Percentiles rank a stretch among this genome's conserved stretches.
These are phyloP conservation scores for Catamblyrhynchus diadema DNA, from an alignment of 2,797 vertebrate species.

Conservation along the genomic window DNA sequence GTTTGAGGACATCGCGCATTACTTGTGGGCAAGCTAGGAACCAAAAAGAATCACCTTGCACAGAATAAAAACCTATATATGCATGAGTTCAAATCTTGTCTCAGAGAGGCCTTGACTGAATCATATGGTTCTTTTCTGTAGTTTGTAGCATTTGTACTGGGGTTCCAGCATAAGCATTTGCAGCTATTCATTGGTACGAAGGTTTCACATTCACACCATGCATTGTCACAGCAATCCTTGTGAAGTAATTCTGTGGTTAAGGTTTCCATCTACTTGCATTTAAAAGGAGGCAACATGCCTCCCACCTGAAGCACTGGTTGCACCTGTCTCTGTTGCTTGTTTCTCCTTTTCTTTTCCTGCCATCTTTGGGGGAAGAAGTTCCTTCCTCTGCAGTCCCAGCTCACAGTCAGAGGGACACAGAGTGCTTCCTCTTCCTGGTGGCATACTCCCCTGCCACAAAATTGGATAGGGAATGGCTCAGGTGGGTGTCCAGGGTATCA, in stretches of 20 bases:
- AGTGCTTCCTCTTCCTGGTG: slow-evolving; percentile 63
- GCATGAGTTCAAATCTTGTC: background rate
- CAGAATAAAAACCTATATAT: background rate
- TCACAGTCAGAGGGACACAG: slow-evolving; percentile 65
- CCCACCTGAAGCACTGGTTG: background rate
- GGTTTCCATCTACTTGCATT: background rate
- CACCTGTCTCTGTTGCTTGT: background rate
- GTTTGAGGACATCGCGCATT: background rate
- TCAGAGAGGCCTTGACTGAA: background rate
- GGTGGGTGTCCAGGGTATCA: slow-evolving; percentile 62
- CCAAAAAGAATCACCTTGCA: background rate
- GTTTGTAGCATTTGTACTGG: background rate
- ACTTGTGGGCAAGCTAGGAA: background rate
- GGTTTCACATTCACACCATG: background rate
- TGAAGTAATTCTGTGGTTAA: background rate
- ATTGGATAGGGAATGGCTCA: slow-evolving; percentile 66
- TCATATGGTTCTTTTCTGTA: background rate
- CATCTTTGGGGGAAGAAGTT: background rate
- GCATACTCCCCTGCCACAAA: slow-evolving; percentile 28
- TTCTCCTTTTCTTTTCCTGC: background rate
- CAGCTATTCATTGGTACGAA: background rate
- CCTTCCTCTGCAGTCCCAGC: background rate
- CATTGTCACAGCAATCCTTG: background rate
- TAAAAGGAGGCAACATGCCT: background rate
- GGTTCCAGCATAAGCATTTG: background rate